A percentile compares a stretch with the other conserved stretches of the same genome.
Conservation (phyloP, 1,140 invertebrate genomes). For the Metopolophium dirhodum region DNA sequence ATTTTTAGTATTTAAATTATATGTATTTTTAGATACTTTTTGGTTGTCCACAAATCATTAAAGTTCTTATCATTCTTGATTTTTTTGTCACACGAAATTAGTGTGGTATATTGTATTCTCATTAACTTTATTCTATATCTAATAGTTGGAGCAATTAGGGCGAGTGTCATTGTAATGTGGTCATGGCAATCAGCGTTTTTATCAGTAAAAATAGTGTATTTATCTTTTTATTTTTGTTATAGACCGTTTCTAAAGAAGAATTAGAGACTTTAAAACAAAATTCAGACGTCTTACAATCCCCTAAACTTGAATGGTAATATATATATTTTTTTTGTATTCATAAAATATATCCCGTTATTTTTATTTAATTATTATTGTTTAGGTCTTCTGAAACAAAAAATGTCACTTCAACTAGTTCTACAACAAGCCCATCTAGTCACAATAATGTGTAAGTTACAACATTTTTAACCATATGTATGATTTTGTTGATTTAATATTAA, state of each 20-base stretch:
- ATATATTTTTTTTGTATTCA: background rate
- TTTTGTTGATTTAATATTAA: background rate
- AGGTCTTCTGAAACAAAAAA: background rate
- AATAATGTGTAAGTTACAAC: slow-evolving; percentile 20
- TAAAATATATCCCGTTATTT: background rate
- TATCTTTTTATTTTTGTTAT: slow-evolving; percentile 17
- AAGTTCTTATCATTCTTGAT: background rate
- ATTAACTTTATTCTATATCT: no score
- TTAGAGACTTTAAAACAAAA: background rate
- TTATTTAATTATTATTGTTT: slow-evolving; percentile 20
- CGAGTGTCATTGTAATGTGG: no score
- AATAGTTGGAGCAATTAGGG: no score
- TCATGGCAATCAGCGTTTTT: no score
- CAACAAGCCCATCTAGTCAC: background rate
- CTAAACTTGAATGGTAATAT: background rate
- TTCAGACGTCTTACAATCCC: background rate
- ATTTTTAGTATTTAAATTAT: background rate
- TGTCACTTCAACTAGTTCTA: background rate
- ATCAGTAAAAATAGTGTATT: background rate
- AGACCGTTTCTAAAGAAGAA: background rate
- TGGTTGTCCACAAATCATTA: no score
- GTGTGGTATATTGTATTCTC: background rate
- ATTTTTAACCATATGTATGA: background rate
- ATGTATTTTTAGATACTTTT: no score
- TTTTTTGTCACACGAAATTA: background rate